Base-by-base conservation (phyloP, 2,888 invertebrate genomes). In the Lottia gigantea region DNA sequence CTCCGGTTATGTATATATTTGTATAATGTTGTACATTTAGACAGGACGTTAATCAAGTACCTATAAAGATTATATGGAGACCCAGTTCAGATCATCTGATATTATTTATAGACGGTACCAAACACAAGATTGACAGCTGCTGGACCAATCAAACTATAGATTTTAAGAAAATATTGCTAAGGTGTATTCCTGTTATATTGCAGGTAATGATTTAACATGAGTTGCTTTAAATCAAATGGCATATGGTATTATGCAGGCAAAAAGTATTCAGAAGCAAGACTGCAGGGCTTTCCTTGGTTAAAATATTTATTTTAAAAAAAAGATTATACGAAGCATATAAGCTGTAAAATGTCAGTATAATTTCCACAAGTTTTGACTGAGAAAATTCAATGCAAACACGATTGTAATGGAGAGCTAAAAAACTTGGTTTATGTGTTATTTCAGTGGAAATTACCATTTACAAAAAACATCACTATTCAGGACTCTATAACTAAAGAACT, bases 1-100 rank as follows among this genome's bases (percentile, higher is more conserved):
- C 46, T 55, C 2, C 16, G 55, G n/a, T 45, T 12, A 46, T 25
- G 23, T 11, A 6, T 8, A 47, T 64, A 12, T 45, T 45, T 19
- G 11, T 19, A 25, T 40, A 3, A 2, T 31, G 31, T 31, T 31
- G 2, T 11, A 40, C 11, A 40, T 40, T 63, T 16, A 25, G 14
- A 31, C 15, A 16, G n/a, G 49, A 26, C 16, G 67, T 25, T 25
- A 19, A n/a, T 40, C 47, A 67, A 46, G 68, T 72, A 19, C 70
- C 71, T 45, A 72, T 74, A 70, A 70, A 70, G 16, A 64, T 74
- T 25, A 26, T 64, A 23, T 74, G 69, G 72, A 46, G 62, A n/a
- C 70, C 63, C 68, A 61, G 47, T 40, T 62, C 64, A 31, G 70
- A 63, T 61, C 55, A 70, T 31, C 63, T 74, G 45, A 55, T 66